These are phyloP conservation scores for Drosophila yooni DNA, from an alignment of 2,888 invertebrate genomes.

Conservation along the genomic window DNA sequence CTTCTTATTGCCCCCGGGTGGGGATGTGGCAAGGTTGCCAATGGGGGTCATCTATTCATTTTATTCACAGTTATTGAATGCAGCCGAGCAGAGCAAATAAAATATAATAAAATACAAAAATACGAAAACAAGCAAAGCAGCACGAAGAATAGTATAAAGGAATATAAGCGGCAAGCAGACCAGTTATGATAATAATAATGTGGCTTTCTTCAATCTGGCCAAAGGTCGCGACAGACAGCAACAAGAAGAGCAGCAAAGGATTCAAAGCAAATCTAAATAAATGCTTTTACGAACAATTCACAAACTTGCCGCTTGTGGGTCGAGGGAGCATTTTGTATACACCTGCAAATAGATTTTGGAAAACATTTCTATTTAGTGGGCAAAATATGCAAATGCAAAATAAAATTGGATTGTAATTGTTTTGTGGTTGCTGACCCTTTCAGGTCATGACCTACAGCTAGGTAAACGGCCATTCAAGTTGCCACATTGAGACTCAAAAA, in stretches of 20 bases:
- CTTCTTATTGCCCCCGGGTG: slow-evolving; percentile 33
- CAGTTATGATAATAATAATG: slow-evolving; percentile 37
- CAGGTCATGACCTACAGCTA: neutral
- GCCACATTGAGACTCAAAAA: neutral
- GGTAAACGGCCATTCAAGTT: neutral
- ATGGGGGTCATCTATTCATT: slow-evolving; percentile 56
- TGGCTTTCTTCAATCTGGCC: slow-evolving; percentile 12
- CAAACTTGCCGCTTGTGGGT: neutral
- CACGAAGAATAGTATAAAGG: neutral
- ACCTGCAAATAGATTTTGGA: neutral
- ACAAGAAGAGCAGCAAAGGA: neutral
- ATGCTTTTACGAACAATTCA: neutral
- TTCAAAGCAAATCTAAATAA: slow-evolving; percentile 13
- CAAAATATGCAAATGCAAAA: neutral
- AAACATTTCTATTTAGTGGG: neutral
- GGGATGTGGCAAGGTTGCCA: slow-evolving; percentile 56
- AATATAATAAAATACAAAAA: slow-evolving; percentile 57
- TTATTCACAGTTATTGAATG: slow-evolving; percentile 74
- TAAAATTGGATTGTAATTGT: neutral
- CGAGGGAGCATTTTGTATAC: neutral
- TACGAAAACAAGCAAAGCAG: slow-evolving; percentile 36
- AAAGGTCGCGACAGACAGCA: slow-evolving; percentile 23
- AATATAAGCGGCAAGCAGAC: neutral
- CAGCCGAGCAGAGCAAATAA: slow-evolving; percentile 63
- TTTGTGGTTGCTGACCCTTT: neutral